These are phyloP conservation scores for Halcyon malimbica DNA, from an alignment of 2,113 vertebrate species.

Conservation along the genomic window DNA sequence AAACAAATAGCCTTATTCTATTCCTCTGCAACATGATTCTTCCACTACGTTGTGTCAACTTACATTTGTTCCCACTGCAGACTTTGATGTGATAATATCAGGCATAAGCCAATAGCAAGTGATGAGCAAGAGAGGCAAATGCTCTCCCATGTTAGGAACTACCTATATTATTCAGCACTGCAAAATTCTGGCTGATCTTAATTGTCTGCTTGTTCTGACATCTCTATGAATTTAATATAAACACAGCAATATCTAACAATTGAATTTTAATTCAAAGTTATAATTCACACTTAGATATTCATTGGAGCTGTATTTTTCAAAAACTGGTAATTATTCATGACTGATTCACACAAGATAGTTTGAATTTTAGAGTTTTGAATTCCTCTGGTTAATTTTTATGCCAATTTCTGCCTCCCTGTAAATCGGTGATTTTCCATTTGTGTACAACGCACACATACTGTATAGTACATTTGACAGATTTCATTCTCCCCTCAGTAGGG, in stretches of 20 bases:
- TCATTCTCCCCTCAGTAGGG: neutral
- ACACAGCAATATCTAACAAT: neutral
- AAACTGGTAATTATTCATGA: neutral
- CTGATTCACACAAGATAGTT: neutral
- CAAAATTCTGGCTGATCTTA: neutral
- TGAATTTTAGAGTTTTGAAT: neutral
- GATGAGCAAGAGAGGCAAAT: neutral
- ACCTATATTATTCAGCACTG: neutral
- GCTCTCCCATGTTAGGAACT: neutral
- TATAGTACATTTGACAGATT: neutral
- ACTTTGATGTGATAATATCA: neutral
- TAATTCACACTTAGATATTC: neutral
- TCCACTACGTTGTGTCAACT: neutral
- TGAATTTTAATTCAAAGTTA: conserved; percentile 1
- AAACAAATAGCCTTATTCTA: neutral
- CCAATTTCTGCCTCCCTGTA: neutral
- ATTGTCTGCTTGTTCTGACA: conserved; percentile 2
- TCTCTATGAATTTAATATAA: conserved; percentile 38
- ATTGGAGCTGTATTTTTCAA: conserved; percentile 1
- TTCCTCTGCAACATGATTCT: neutral
- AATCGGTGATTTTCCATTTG: neutral
- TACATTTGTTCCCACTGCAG: neutral
- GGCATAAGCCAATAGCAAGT: neutral
- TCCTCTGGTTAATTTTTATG: neutral
- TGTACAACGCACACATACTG: fast-evolving